phyloP scores from a whole-genome alignment of 2,113 vertebrate species.

The Bombycilla garrulus region DNA sequence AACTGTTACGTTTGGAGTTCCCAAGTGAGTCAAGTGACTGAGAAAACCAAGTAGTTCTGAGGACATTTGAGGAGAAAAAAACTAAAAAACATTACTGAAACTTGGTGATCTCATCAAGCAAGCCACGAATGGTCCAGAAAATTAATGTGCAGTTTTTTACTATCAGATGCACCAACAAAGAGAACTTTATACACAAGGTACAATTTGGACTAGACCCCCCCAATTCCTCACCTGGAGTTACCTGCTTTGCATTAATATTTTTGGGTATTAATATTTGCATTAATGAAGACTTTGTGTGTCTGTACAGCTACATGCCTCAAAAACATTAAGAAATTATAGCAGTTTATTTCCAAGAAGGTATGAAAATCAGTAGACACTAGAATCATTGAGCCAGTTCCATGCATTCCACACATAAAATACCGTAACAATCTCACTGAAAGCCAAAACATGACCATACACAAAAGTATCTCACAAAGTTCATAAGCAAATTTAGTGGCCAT shows the following conservation, averaged over 20 bases:
- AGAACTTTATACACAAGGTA: background rate
- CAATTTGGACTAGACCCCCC: background rate
- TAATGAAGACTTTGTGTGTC: background rate
- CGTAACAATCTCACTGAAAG: background rate
- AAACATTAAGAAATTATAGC: background rate
- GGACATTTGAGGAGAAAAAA: background rate
- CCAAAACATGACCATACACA: fast-evolving
- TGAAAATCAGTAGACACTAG: background rate
- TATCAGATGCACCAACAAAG: background rate
- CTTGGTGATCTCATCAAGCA: background rate
- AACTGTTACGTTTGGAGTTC: background rate
- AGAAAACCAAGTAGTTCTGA: background rate
- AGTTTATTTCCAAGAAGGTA: background rate
- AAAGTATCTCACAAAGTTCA: background rate
- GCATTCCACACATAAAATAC: background rate
- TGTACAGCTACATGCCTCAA: background rate
- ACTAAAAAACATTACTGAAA: background rate
- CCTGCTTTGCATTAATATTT: background rate
- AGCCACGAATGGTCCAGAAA: background rate
- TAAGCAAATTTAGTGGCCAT: background rate
- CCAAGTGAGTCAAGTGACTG: background rate
- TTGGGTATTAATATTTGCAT: background rate
- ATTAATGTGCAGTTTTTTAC: background rate
- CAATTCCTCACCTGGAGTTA: background rate
- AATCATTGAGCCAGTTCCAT: background rate